A percentile compares a stretch with the other conserved stretches of the same genome.
Evolutionary conservation across 2,888 invertebrate genomes (phyloP).

Genomic region (Perizoma flavofasciatum): DNA sequence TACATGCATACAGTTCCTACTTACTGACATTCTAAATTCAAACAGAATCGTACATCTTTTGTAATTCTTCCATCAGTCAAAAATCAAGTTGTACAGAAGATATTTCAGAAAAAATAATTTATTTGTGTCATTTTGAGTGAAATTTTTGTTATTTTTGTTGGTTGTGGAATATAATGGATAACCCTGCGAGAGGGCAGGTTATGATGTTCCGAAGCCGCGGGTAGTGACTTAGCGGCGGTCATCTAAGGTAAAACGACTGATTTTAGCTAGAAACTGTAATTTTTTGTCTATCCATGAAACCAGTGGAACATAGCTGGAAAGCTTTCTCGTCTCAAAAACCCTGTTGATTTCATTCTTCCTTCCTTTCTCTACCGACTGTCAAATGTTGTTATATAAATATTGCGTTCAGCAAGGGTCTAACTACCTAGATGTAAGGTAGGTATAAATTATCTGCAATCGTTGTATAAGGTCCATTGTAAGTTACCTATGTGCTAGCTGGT

Average conservation of each 20-base stretch:
- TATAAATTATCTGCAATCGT: too few relatives aligned
- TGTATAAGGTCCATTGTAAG: too few relatives aligned
- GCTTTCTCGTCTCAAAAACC: too few relatives aligned
- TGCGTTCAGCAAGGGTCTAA: too few relatives aligned
- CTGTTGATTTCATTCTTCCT: too few relatives aligned
- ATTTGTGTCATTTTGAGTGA: slow-evolving; percentile 21
- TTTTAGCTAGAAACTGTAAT: too few relatives aligned
- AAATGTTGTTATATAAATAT: too few relatives aligned
- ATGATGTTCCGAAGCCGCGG: slow-evolving; percentile 12
- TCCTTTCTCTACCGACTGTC: too few relatives aligned
- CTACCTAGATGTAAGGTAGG: too few relatives aligned
- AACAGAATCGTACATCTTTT: slow-evolving; percentile 47
- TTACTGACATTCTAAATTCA: slow-evolving; percentile 45
- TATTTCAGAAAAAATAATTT: slow-evolving; percentile 22
- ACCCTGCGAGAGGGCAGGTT: slow-evolving; percentile 6
- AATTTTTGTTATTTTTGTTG: slow-evolving; percentile 17
- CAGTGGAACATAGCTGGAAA: too few relatives aligned
- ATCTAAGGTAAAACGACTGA: slow-evolving; percentile 1
- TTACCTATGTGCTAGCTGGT: too few relatives aligned
- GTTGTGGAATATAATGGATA: slow-evolving; percentile 20
- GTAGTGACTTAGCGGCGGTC: slow-evolving; percentile 6
- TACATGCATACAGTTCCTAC: not conserved
- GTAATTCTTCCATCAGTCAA: slow-evolving; percentile 36
- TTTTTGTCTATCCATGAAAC: too few relatives aligned
- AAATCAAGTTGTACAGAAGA: slow-evolving; percentile 32